Conservation (phyloP, 2,113 vertebrate species). For the Aptenodytes forsteri region DNA sequence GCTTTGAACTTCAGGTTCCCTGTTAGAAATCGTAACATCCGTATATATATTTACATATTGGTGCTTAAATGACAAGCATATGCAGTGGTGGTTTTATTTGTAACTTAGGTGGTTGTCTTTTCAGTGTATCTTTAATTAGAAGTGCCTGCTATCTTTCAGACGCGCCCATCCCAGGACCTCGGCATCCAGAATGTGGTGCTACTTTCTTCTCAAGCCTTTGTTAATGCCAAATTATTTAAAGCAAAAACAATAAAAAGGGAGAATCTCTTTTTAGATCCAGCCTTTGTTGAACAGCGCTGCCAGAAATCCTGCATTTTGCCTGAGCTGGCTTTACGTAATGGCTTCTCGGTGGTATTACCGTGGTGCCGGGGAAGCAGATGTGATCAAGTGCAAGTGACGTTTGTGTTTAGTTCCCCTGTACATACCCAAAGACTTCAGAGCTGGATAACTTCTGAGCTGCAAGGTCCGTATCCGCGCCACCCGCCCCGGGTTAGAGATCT, state of each 20-base stretch:
- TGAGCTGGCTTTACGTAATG: constrained; percentile 10
- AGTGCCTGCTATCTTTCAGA: constrained; percentile 52
- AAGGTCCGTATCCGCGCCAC: not conserved
- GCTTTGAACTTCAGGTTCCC: not conserved
- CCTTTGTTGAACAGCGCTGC: not conserved
- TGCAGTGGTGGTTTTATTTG: not conserved
- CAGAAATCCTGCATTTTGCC: not conserved
- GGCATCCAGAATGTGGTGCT: constrained; percentile 4
- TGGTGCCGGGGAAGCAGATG: not conserved
- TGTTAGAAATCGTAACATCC: not conserved
- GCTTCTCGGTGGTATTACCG: not conserved
- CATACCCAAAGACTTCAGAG: not conserved
- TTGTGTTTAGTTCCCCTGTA: not conserved
- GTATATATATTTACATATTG: not conserved
- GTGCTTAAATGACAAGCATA: constrained; percentile 11
- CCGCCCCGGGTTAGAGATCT: not conserved
- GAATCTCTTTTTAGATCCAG: not conserved
- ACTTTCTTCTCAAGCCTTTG: constrained; percentile 30
- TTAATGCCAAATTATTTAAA: constrained; percentile 19
- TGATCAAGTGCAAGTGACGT: not conserved
- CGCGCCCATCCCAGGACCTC: not conserved
- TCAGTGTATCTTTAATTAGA: not conserved
- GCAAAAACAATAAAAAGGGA: constrained; percentile 7
- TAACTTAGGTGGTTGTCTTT: not conserved
- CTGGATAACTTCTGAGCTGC: not conserved